A percentile compares a stretch with the other conserved stretches of the same genome.
Conservation (phyloP, 2,888 invertebrate species). For the Drosophila melanosoma region DNA sequence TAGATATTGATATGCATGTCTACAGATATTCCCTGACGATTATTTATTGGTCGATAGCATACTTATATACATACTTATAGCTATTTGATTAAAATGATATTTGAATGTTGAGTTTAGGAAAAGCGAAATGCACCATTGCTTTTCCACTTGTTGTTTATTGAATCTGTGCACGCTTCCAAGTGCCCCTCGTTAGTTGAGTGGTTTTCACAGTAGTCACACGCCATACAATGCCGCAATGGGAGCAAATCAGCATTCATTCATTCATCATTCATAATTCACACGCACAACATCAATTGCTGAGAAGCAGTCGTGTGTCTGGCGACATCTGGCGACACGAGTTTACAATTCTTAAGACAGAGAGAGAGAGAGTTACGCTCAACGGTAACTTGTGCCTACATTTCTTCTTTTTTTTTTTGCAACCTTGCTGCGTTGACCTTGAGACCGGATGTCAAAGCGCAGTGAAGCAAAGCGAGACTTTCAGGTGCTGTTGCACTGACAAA, state of each 20-base stretch:
- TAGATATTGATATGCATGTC: neutral
- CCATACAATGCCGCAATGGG: conserved; percentile 18
- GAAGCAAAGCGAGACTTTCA: conserved; percentile 34
- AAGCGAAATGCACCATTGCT: conserved; percentile 42
- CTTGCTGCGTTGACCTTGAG: conserved; percentile 43
- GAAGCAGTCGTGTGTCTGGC: conserved; percentile 27
- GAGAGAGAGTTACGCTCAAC: conserved; percentile 7
- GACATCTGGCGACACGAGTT: conserved; percentile 43
- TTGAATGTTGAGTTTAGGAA: conserved; percentile 16
- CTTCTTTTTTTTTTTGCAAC: conserved; percentile 1
- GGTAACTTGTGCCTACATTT: conserved; percentile 15
- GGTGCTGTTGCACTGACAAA: neutral
- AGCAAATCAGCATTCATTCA: conserved; percentile 15
- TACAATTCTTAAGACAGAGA: neutral
- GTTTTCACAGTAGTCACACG: conserved; percentile 39
- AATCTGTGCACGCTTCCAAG: conserved; percentile 3
- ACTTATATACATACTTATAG: neutral
- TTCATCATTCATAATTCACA: conserved; percentile 30
- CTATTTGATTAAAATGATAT: neutral
- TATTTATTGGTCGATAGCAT: no score
- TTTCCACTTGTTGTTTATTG: conserved; percentile 24
- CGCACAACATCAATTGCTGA: conserved; percentile 38
- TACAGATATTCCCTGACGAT: no score
- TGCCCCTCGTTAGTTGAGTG: conserved; percentile 1
- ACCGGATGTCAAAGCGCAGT: conserved; percentile 42